Evolutionary conservation across 53 echinoderm and acorn worm species (phyloP), one percentile per base, ranked within the genome.

Genomic region (Holothuria leucospilota): DNA sequence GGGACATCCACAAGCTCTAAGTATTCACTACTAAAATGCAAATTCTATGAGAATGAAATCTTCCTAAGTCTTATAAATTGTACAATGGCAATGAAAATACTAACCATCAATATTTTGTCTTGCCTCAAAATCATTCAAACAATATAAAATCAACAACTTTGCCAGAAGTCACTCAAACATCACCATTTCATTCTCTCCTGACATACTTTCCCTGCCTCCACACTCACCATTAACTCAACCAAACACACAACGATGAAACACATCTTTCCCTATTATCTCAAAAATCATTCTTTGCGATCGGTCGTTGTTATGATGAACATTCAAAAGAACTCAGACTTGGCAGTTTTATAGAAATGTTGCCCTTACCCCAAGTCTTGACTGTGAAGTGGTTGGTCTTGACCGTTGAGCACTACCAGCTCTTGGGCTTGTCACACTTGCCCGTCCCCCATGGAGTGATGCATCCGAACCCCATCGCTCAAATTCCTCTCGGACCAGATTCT

Each of bases 381-480:
- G 87, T 52, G 91, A 74, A 69, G 91, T 93, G 53, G 60, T 87
- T 7, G 93, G 92, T 14, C 96, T 92, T 24, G 96, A 96, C 39
- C 92, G 84, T 51, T 58, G 66, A 66, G 92, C 75, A 39, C 97
- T 97, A 25, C 88, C 91, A 29, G 86, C 88, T 16, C 99, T 92
- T 41, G 89, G 86, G 42, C 90, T 90, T 29, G 92, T 80, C 0
- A 85, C 88, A 63, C 94, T 92, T 38, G 75, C 40, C 14, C 77
- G 62, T 3, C 93, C 82, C 46, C 90, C 96, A 11, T 87, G 74
- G 59, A 98, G 86, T 23, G 99, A 98, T 26, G 88, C 95, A 28
- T 95, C 99, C 1, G 99, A 98, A 53, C 95, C 99, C 99, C 99
- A 98, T 49, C 95, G 99, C 64, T 98, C 99, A 39, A 98, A 88